phyloP scores from a whole-genome alignment of 2,888 invertebrate genomes.

The Oegoconia quadripuncta region DNA sequence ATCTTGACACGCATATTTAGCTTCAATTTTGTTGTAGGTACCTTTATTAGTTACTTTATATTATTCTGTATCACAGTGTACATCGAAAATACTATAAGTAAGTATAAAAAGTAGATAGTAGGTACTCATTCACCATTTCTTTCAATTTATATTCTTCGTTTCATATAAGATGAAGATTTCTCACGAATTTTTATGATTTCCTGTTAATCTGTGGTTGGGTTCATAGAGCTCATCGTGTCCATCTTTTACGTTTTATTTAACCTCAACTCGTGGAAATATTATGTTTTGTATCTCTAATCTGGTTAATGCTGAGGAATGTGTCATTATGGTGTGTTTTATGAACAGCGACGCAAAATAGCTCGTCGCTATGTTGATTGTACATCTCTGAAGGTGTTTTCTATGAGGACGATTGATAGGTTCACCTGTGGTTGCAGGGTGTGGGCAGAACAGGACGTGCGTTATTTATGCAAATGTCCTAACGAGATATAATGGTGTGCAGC shows the following conservation, averaged over 20 bases:
- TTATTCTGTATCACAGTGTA: too few species aligned
- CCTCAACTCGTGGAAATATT: slow-evolving; percentile 49
- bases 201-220: slow-evolving; percentile 55
- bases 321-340: slow-evolving; percentile 56
- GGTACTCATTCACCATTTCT: too few species aligned
- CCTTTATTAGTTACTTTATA: neutral
- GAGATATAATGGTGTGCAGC: slow-evolving; percentile 67
- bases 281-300: slow-evolving; percentile 59
- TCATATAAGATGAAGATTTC: slow-evolving; percentile 46
- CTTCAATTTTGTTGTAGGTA: slow-evolving; percentile 21
- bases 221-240: slow-evolving; percentile 55
- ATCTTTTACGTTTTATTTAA: slow-evolving; percentile 65
- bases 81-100: too few species aligned
- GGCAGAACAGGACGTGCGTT: slow-evolving; percentile 57
- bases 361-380: slow-evolving; percentile 34
- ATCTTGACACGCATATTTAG: slow-evolving; percentile 38
- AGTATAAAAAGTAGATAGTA: too few species aligned
- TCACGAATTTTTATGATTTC: slow-evolving; percentile 76
- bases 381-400: slow-evolving; percentile 58
- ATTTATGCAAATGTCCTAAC: slow-evolving; percentile 77
- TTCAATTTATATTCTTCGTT: slow-evolving; percentile 6
- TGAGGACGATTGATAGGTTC: slow-evolving; percentile 68
- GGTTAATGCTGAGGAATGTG: slow-evolving; percentile 54
- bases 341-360: slow-evolving; percentile 31
- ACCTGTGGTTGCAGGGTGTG: slow-evolving; percentile 40